Base-by-base conservation (phyloP, 2,113 vertebrate species). In the Zapornia atra region DNA sequence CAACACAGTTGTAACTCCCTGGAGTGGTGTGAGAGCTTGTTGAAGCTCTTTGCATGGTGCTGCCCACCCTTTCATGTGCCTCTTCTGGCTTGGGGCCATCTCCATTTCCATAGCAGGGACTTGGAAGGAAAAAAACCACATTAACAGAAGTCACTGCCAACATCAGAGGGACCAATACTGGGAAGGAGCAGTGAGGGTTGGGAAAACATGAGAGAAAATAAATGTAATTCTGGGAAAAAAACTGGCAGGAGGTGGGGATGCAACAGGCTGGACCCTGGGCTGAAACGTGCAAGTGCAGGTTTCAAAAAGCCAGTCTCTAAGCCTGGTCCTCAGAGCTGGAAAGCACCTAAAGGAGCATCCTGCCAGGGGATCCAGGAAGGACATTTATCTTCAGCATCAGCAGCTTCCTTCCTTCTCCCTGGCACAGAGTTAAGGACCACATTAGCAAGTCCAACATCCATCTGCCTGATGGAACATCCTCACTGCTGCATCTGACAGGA, bases 211-310 rank as follows among this genome's bases (percentile, higher is more conserved):
- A 33, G n/a, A 46, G 44, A 44, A 44, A 90, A 70, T 10, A 61
- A 34, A 42, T 34, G 6, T 16, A 44, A 25, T 29, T 68, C 10
- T 42, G 25, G 33, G 29, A 88, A 38, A 15, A 75, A 15, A 57
- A 92, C 71, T 16, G 28, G 36, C 42, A 86, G 65, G 44, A 94
- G 36, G 51, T 12, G 42, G 14, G 31, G 46, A 48, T 82, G 36
- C n/a, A 85, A 53, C 8, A 88, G 73, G 33, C 22, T 77, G 53
- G 68, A 54, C 42, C 22, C 46, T 26, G n/a, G 5, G 7, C 2
- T 57, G 42, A 76, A 40, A 53, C 0, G 0, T 42, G 26, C 1
- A 2, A 77, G 42, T 1, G 0, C 34, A 56, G 18, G 11, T 82
- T 80, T 40, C 5, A 1, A 80, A 79, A 94, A 31, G 24, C 18